phyloP scores from a whole-genome alignment of 92 coral and sea anemone genomes.

The Siderastrea siderea region DNA sequence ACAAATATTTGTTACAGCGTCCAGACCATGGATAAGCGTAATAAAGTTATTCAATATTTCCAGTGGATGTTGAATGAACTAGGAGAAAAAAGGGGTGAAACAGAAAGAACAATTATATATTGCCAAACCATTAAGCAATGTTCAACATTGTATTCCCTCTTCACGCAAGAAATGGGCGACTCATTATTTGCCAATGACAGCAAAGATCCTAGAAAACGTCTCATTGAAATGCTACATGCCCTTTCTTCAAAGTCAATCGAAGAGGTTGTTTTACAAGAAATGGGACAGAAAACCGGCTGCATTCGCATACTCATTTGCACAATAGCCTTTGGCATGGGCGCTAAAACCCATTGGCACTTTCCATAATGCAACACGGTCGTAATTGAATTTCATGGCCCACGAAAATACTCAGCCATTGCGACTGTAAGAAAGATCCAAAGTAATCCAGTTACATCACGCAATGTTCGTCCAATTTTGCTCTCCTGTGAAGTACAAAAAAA shows the following conservation, averaged over 20 bases:
- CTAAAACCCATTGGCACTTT: too few relatives aligned
- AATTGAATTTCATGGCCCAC: too few relatives aligned
- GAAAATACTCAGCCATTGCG: too few relatives aligned
- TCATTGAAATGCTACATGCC: slow-evolving; percentile 12
- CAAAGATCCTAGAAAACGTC: slow-evolving; percentile 1
- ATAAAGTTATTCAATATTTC: background rate
- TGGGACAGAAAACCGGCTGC: slow-evolving; percentile 9
- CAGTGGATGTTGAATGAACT: slow-evolving; percentile 17
- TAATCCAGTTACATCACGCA: too few relatives aligned
- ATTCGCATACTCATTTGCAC: slow-evolving; percentile 10
- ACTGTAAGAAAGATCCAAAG: too few relatives aligned
- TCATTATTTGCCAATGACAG: background rate
- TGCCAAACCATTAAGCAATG: slow-evolving; percentile 14
- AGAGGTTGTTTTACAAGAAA: slow-evolving; percentile 10
- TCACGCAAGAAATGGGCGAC: background rate
- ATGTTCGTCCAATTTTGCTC: too few relatives aligned
- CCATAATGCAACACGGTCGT: too few relatives aligned
- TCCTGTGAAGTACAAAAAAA: too few relatives aligned
- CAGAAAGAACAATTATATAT: slow-evolving; percentile 14
- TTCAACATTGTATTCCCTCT: slow-evolving; percentile 25
- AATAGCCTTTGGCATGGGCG: slow-evolving; percentile 35
- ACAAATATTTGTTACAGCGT: background rate
- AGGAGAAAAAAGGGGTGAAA: background rate
- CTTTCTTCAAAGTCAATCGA: background rate
- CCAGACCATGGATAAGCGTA: background rate